Evolutionary conservation across 2,113 vertebrate genomes (phyloP), one percentile per base, ranked within the genome.

Genomic region (Archilochus colubris): DNA sequence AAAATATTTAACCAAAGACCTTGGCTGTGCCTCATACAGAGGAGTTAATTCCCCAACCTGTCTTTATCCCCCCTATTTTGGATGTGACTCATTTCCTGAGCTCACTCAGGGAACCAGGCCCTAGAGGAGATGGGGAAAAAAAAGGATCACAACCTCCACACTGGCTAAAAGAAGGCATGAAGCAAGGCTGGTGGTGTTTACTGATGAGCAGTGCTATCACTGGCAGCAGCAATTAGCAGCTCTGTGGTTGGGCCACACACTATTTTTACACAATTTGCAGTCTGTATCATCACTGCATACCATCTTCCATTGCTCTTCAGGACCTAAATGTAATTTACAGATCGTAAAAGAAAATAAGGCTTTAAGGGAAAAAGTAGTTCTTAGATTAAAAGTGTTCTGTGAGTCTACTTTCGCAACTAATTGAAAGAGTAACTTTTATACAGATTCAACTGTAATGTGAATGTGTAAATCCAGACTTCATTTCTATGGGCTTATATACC

Each of bases 1-100:
- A 69, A 93, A 93, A 72, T 43, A 88, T 72, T 91, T 87, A 89
- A 82, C 50, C 63, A 23, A 43, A 88, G 27, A 58, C n/a, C 22
- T 64, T 31, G 63, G 30, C 67, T 28, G 20, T 11, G 20, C 75
- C 74, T 84, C 9, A 5, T 10, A 13, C 0, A 14, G 20, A 43
- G 12, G 79, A 40, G 46, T 44, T 75, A 73, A 82, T 70, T 53
- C 43, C 61, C 23, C 28, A 55, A 38, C 81, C 81, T 30, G 46
- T 69, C 79, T 88, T 64, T 44, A 70, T 78, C 43, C 55, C 10
- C 70, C 51, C 70, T 73, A 15, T 62, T 93, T 89, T 58, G 63
- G 67, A 85, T 62, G 22, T 94, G 92, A 94, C 85, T 93, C 85
- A 88, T 80, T 91, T 96, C 95, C 75, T 90, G 79, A 80, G 76